phyloP scores from a whole-genome alignment of 2,113 vertebrate genomes.

The Brachionichthys hirsutus region DNA sequence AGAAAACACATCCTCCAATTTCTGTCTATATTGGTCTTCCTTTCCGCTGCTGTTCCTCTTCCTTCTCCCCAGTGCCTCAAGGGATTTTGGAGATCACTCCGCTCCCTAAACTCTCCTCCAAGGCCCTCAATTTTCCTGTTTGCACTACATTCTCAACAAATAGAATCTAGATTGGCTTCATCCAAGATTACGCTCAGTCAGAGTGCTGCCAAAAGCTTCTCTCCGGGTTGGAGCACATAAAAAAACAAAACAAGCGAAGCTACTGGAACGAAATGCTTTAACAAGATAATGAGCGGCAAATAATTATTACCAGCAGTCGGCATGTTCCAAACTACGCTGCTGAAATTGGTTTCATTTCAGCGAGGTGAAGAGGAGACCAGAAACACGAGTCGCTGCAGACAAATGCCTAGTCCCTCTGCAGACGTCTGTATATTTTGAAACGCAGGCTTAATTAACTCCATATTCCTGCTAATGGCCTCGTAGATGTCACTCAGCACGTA shows the following conservation, averaged over 20 bases:
- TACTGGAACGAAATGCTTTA: background rate
- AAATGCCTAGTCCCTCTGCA: conserved; percentile 44
- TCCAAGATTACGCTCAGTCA: conserved; percentile 34
- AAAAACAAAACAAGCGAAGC: conserved; percentile 20
- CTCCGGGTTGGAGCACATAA: conserved; percentile 39
- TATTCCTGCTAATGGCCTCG: conserved; percentile 39
- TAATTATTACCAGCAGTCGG: conserved; percentile 41
- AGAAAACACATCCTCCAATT: conserved; percentile 82
- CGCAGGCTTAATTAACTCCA: conserved; percentile 53
- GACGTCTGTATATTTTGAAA: conserved; percentile 63
- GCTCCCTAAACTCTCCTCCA: conserved; percentile 21
- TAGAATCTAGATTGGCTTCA: conserved; percentile 18
- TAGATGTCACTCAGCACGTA: conserved; percentile 54
- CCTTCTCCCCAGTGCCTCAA: conserved; percentile 45
- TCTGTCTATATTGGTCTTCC: conserved; percentile 78
- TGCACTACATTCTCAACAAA: conserved; percentile 24
- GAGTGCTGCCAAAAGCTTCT: conserved; percentile 33
- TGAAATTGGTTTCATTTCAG: conserved; percentile 60
- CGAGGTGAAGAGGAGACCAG: conserved; percentile 37
- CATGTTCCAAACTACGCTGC: conserved; percentile 27
- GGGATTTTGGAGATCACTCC: conserved; percentile 42
- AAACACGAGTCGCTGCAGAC: conserved; percentile 64
- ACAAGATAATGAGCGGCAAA: conserved; percentile 35
- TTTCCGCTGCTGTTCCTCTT: conserved; percentile 57
- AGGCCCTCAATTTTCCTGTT: conserved; percentile 48